Evolutionary conservation across 2,113 vertebrate genomes (phyloP).

Genomic region (Oxygymnocypris stewartii): DNA sequence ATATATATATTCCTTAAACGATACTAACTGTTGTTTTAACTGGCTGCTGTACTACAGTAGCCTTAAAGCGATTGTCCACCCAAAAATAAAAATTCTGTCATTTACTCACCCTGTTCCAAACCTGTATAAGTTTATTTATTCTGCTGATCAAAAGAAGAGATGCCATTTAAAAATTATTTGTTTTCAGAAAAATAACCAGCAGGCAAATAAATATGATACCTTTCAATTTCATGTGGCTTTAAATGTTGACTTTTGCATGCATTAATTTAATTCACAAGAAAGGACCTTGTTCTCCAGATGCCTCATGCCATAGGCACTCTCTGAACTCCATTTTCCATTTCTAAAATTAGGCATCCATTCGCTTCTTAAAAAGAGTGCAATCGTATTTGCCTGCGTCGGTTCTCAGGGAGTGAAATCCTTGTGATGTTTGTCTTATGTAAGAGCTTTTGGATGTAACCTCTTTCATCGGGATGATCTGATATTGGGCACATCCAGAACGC

Average conservation of each 20-base stretch:
- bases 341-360: constrained; percentile 4
- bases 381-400: not conserved
- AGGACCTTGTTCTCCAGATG: not conserved
- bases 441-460: constrained; percentile 24
- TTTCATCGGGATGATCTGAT: constrained; percentile 25
- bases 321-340: not conserved
- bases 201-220: not conserved
- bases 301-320: not conserved
- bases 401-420: constrained; percentile 22
- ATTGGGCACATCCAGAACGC: constrained; percentile 30
- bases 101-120: too few species aligned
- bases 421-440: constrained; percentile 42
- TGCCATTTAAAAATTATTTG: too few species aligned
- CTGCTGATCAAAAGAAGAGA: too few species aligned
- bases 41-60: too few species aligned
- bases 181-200: too few species aligned
- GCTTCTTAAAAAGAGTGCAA: constrained; percentile 30
- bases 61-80: too few species aligned
- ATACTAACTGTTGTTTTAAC: too few species aligned
- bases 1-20: too few species aligned
- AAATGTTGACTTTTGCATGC: not conserved
- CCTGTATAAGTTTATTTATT: too few species aligned
- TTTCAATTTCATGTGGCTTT: not conserved
- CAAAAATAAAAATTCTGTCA: too few species aligned
- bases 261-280: not conserved